These are phyloP conservation scores for Drosophila pegasa DNA, from an alignment of 2,888 invertebrate genomes.

Conservation along the genomic window DNA sequence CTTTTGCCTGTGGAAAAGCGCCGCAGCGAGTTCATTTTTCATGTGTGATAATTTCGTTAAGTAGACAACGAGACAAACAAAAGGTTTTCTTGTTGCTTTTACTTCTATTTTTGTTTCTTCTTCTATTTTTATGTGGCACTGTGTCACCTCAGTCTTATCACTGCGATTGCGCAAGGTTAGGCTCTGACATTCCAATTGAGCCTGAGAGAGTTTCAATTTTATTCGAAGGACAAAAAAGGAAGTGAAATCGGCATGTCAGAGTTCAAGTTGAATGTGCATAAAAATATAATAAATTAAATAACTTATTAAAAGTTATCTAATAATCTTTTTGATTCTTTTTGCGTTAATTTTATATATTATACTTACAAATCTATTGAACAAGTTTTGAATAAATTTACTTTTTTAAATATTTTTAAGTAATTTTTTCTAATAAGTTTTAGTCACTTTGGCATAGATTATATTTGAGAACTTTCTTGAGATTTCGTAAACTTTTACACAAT, in stretches of 20 bases:
- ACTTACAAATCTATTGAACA: too few species aligned
- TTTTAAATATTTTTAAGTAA: conserved; percentile 10
- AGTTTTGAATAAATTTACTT: too few species aligned
- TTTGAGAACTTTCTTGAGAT: too few species aligned
- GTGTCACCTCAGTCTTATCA: conserved; percentile 45
- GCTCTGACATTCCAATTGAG: conserved; percentile 10
- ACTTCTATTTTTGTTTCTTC: background rate
- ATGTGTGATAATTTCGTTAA: conserved; percentile 53
- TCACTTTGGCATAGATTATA: too few species aligned
- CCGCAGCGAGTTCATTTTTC: conserved; percentile 26
- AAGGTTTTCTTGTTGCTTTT: conserved; percentile 33
- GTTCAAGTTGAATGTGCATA: too few species aligned
- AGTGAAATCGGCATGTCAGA: background rate
- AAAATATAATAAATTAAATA: background rate
- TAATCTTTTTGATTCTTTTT: too few species aligned
- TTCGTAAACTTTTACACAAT: conserved; percentile 27
- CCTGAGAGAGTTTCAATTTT: background rate
- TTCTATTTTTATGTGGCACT: conserved; percentile 38
- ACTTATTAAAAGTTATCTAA: background rate
- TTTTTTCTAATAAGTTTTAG: too few species aligned
- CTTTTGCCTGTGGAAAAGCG: conserved; percentile 33
- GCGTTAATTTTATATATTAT: too few species aligned
- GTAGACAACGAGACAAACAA: conserved; percentile 32
- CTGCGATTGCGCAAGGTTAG: background rate
- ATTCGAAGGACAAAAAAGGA: background rate